Evolutionary conservation across 2,797 vertebrate genomes (phyloP), one percentile per base, ranked within the genome.

Genomic region (Pangasius larnaudii): DNA sequence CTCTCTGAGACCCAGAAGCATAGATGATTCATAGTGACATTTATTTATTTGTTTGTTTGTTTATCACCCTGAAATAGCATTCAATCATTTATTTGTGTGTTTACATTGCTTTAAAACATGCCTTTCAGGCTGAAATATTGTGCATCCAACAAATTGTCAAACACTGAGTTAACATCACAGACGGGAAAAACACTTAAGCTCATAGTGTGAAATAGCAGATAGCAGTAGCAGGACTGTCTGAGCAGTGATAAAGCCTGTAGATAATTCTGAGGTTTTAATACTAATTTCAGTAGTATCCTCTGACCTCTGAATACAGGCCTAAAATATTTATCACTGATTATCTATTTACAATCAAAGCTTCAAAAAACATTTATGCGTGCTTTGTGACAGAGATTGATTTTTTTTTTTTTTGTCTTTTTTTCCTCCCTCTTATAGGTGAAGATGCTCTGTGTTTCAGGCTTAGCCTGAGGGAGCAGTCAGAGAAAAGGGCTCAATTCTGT

Each of bases 391-490:
- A 56, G 51, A 42, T 19, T 14, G 3, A 19, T 58, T 58, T 8
- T 9, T 56, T 58, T 8, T 9, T 56, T 39, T 86, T 16, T 22
- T 6, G 7, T 36, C 16, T 75, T 3, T 7, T 67, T 59, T 58
- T 24, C 16, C 24, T 0, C 61, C 53, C 53, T 63, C 58, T 46
- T 87, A 71, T 82, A 92, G 91, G 90, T 86, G 56, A 79, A 61
- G 90, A 91, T 84, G 58, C 79, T 14, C 56, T 91, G 30, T 92
- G 86, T 71, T 90, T 92, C 79, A 91, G 90, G 79, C 67, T 89
- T 42, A 91, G 86, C 77, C 49, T 91, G 84, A 91, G 85, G 56
- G 91, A 91, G n/a, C 90, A 90, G 59, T 85, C 87, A 51, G 65
- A 85, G 59, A 89, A 84, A 82, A 85, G 86, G 16, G 82, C 90